Evolutionary conservation across 2,888 invertebrate genomes (phyloP).

Genomic region (Chesias legatella): DNA sequence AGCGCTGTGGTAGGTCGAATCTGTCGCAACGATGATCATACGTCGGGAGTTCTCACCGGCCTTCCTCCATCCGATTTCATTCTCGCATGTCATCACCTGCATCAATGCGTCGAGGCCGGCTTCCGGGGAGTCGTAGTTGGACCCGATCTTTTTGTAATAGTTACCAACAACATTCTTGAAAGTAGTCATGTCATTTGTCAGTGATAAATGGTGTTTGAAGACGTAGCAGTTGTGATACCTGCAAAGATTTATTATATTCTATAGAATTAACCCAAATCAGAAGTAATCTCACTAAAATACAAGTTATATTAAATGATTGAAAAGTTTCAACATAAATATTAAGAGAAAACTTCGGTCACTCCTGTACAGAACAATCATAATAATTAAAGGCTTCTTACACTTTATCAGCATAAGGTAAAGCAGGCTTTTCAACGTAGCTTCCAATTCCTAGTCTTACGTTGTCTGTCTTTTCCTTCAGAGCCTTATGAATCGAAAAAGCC

Average conservation of each 20-base stretch:
- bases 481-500: constrained; percentile 64
- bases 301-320: too few species aligned
- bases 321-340: too few species aligned
- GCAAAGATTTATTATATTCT: too few species aligned
- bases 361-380: too few species aligned
- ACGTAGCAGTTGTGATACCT: constrained; percentile 57
- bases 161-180: constrained; percentile 40
- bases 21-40: constrained; percentile 88
- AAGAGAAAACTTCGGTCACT: too few species aligned
- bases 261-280: too few species aligned
- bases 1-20: constrained; percentile 89
- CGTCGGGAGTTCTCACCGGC: constrained; percentile 77
- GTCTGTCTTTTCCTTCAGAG: constrained; percentile 79
- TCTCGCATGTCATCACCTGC: constrained; percentile 88
- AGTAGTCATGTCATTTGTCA: constrained; percentile 78
- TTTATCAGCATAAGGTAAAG: constrained; percentile 78
- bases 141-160: constrained; percentile 42
- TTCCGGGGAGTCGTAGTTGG: constrained; percentile 86
- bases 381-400: background rate
- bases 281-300: too few species aligned
- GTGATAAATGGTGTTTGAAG: constrained; percentile 86
- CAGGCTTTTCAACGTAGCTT: constrained; percentile 85
- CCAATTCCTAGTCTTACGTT: constrained; percentile 85
- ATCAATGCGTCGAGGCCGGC: constrained; percentile 93
- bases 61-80: constrained; percentile 87